Base-by-base conservation (phyloP, 2,888 invertebrate species). In the Quadroppia sp. region DNA sequence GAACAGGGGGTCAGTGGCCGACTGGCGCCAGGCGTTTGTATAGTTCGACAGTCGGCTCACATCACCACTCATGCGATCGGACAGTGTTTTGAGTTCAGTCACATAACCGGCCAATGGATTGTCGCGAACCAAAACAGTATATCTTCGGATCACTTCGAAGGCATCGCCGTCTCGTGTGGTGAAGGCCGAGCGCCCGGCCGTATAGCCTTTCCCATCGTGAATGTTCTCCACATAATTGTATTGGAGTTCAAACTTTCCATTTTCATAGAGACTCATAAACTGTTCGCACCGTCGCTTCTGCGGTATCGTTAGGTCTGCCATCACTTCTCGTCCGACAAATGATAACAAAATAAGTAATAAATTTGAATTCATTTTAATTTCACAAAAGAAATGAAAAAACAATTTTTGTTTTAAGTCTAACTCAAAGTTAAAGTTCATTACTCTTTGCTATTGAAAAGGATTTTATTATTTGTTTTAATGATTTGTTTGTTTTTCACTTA, bases 281-380 rank as follows among this genome's bases (percentile, higher is more conserved):
- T 73, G 69, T 59, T 73, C 73, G 56, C 73, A 73, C 25, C 70
- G 45, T 11, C 32, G 73, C 23, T 73, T 73, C n/a, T 69, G 48
- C 3, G 6, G 20, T n/a, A 2, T 25, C 2, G 53, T 48, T 45
- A 73, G 45, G 30, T 73, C 73, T n/a, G 73, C 73, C 1, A 11
- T n/a, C 0, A 71, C 50, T 36, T 20, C 6, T 59, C 6, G 28
- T 25, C 11, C 23, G 1, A 6, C 4, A 59, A 6, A 28, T n/a
- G 28, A 3, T 20, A 17, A 20, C 2, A 50, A 50, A 20, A 50
- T 20, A 6, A 50, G 1, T 7, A 50, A 20, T n/a, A 50, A 20
- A 20, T 6, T 20, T 1, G 2, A 50, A 1, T n/a, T 50, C 17
- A 6, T 50, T 50, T 17, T 50, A 36, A 36, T 36, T 36, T 36